Evolutionary conservation across 23 tunicate species (phyloP), one percentile per base, ranked within the genome.

Genomic region (Oikopleura vanhoeffeni): DNA sequence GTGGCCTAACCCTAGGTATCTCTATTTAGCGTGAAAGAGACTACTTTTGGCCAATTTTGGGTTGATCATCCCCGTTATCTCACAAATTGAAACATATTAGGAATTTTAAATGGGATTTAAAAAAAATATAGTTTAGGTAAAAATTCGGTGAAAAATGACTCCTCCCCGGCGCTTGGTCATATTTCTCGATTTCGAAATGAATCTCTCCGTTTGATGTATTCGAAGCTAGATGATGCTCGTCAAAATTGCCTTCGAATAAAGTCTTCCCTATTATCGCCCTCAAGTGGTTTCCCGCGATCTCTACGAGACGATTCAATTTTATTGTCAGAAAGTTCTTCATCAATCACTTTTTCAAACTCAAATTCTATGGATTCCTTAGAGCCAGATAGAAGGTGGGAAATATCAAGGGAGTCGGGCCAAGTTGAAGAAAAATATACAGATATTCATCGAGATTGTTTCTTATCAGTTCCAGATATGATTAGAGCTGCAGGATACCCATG

Each of bases 391-490:
- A 13, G 64, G 24, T 49, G 64, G 64, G 64, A 49, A 49, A 49
- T 24, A 24, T 8, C 13, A 8, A 13, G 64, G 13, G 64, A 49
- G 24, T 49, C 64, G 24, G 13, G 18, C 18, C 64, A 49, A 13
- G 24, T 49, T 13, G 64, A 49, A 49, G 64, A 49, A 24, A 13
- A 24, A 8, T 49, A 49, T 49, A 8, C 64, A 24, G 79, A 30
- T 2, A 71, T 71, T 71, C 79, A 71, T 71, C 79, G 34, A 4
- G 79, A 71, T 18, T 71, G 79, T 71, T 71, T 71, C 35, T 38
- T 71, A 38, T 71, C 79, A 38, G 35, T 71, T 92, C 90, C 90
- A 1, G 92, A 93, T 83, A 90, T 90, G 87, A 88, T 93, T 38
- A 84, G 88, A 1, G 86, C 76, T 41, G 85, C 88, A 1, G 98